Conservation (phyloP, 2,113 vertebrate genomes). For the Ptilorrhoa leucosticta region DNA sequence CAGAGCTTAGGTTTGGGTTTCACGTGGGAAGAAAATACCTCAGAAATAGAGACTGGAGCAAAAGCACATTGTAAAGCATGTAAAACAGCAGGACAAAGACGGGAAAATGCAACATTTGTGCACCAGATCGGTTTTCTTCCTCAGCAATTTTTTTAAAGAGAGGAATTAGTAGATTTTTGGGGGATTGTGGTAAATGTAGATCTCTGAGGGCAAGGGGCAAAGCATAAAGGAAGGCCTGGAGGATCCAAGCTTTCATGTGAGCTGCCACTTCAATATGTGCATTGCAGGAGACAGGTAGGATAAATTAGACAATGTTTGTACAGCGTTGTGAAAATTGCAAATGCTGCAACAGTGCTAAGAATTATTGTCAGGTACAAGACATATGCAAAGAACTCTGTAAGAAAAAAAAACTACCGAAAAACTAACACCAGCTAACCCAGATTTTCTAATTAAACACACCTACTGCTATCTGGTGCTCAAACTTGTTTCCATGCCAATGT, state of each 20-base stretch:
- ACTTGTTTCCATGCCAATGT: not conserved
- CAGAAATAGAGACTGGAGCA: not conserved
- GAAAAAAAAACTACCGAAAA: not conserved
- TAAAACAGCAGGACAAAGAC: not conserved
- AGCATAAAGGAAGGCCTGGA: not conserved
- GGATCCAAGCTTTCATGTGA: not conserved
- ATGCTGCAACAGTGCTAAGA: not conserved
- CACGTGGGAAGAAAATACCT: not conserved
- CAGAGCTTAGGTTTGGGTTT: not conserved
- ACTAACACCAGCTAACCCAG: not conserved
- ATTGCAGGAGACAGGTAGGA: not conserved
- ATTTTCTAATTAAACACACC: not conserved
- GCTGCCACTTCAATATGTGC: not conserved
- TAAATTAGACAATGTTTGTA: not conserved
- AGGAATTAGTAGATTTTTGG: not conserved
- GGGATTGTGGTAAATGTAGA: not conserved
- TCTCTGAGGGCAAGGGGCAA: not conserved
- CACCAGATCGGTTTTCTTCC: not conserved
- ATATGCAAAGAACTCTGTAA: not conserved
- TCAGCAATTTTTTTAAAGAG: not conserved
- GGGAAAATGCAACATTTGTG: not conserved
- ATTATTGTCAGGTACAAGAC: not conserved
- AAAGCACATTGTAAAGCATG: not conserved
- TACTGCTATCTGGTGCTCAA: not conserved
- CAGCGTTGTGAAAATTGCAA: not conserved